Percentiles rank a stretch among this genome's conserved stretches.
Evolutionary conservation across 2,888 invertebrate genomes (phyloP).

Genomic region (Branchellion lobata): DNA sequence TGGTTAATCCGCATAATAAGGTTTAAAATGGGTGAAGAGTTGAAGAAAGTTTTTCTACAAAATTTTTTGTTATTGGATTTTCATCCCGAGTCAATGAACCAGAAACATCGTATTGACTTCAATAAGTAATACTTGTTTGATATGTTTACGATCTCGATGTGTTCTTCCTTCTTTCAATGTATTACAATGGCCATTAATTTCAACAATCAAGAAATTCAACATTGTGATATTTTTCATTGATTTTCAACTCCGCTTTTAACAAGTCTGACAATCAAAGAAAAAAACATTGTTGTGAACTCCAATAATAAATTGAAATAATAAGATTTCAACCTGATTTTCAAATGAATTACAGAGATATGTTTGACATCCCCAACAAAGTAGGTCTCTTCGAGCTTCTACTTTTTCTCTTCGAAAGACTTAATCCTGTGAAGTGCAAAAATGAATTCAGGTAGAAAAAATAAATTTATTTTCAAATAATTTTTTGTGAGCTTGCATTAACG

Average conservation of each 20-base stretch:
- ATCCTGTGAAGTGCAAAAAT: constrained; percentile 56
- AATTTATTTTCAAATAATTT: not conserved
- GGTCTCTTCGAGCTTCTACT: constrained; percentile 59
- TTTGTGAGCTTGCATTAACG: not conserved
- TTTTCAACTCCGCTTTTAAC: too few species aligned
- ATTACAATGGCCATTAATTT: too few species aligned
- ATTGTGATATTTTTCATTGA: too few species aligned
- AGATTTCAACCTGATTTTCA: too few species aligned
- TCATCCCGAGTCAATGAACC: constrained; percentile 56
- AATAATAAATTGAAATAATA: too few species aligned
- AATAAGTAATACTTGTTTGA: constrained; percentile 53
- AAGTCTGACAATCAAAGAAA: too few species aligned
- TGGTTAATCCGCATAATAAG: too few species aligned
- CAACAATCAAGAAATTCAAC: too few species aligned
- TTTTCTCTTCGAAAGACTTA: constrained; percentile 58
- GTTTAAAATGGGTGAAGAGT: constrained; percentile 10
- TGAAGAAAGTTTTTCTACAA: constrained; percentile 56
- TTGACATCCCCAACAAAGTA: constrained; percentile 59
- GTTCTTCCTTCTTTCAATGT: too few species aligned
- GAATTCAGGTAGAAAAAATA: constrained; percentile 56
- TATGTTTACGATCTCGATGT: too few species aligned
- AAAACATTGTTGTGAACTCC: too few species aligned
- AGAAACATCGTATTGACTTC: constrained; percentile 57
- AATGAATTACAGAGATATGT: constrained; percentile 59
- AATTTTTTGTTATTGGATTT: constrained; percentile 59